Evolutionary conservation across 2,888 invertebrate species (phyloP).

Genomic region (Sicus ferrugineus): DNA sequence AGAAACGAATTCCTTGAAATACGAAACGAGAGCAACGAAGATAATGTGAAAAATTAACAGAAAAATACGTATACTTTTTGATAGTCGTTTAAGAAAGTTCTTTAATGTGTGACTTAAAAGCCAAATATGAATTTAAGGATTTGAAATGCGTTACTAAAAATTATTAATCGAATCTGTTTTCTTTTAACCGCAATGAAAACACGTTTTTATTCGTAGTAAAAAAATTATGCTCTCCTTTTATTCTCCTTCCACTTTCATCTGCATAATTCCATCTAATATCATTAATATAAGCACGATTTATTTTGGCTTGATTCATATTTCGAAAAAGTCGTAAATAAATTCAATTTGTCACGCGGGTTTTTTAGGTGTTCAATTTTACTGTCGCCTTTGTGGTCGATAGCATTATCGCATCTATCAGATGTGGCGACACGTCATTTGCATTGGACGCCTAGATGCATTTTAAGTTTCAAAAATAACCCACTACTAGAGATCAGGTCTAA

Average conservation of each 20-base stretch:
- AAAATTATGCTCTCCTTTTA: no score
- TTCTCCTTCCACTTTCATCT: no score
- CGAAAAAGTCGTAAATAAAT: not conserved
- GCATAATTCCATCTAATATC: no score
- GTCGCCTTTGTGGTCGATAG: not conserved
- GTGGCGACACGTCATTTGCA: not conserved
- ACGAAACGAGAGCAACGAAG: constrained; percentile 8
- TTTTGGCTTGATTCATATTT: no score
- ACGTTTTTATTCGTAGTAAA: no score
- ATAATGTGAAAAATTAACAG: not conserved
- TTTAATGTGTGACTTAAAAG: no score
- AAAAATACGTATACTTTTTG: not conserved
- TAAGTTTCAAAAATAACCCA: constrained; percentile 2
- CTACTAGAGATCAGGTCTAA: constrained; percentile 24
- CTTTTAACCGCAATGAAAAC: no score
- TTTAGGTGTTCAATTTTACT: not conserved
- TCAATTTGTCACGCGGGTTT: not conserved
- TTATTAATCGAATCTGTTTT: no score
- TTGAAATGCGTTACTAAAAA: no score
- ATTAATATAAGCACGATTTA: no score
- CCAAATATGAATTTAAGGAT: no score
- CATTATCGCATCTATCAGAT: not conserved
- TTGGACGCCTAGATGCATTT: constrained; percentile 20
- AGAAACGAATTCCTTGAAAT: not conserved
- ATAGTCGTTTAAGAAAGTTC: no score